Percentiles rank a stretch among this genome's conserved stretches.
Evolutionary conservation across 2,888 invertebrate species (phyloP).

Genomic region (Plemyria rubiginata): DNA sequence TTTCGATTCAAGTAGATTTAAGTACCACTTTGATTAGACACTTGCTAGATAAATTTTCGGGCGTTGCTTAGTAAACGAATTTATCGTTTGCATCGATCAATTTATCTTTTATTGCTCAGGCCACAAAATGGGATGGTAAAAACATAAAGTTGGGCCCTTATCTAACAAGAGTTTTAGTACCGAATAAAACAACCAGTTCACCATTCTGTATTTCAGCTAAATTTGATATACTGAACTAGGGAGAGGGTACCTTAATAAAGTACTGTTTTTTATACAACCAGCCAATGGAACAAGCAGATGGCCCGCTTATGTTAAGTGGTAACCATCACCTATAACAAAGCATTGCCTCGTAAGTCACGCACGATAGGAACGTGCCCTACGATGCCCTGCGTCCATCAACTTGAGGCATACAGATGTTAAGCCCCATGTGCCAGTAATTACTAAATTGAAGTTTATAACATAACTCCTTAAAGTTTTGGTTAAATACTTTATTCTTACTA

Average conservation of each 20-base stretch:
- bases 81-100: conserved; percentile 7
- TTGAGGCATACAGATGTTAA: too few relatives aligned
- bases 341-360: too few relatives aligned
- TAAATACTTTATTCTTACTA: neutral
- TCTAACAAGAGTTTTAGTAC: neutral
- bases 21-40: conserved; percentile 1
- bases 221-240: too few relatives aligned
- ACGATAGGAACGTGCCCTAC: too few relatives aligned
- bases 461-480: neutral
- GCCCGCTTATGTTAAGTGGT: too few relatives aligned
- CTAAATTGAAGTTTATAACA: neutral
- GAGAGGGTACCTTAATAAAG: too few relatives aligned
- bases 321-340: too few relatives aligned
- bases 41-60: conserved; percentile 14
- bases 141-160: neutral
- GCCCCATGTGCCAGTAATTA: too few relatives aligned
- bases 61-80: conserved; percentile 9
- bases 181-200: neutral
- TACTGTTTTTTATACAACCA: too few relatives aligned
- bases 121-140: conserved; percentile 8
- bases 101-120: conserved; percentile 1
- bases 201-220: neutral
- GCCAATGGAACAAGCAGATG: too few relatives aligned
- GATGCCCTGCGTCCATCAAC: too few relatives aligned
- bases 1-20: neutral